Evolutionary conservation across 1,140 invertebrate species (phyloP), one percentile per base, ranked within the genome.

Genomic region (Cydia amplana): DNA sequence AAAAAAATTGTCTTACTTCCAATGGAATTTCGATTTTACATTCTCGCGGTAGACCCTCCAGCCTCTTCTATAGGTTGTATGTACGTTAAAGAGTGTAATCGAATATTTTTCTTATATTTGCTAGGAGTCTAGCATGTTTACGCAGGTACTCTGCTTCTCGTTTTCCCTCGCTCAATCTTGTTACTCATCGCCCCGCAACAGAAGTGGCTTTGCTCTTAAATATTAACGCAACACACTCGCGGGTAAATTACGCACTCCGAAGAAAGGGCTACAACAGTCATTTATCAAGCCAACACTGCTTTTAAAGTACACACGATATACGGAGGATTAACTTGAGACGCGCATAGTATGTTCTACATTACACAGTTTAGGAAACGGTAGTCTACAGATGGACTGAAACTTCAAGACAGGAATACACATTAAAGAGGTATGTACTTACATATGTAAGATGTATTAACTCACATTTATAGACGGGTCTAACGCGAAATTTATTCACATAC

Each of bases 221-320:
- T 70, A 70, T 70, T 70, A 70, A 36, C 28, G 65, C 23, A 70
- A 43, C 65, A 67, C 32, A 70, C 32, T 70, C 16, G 32, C 32
- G 65, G 36, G 65, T 70, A 70, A 70, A 70, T 70, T 70, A 70
- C 65, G 65, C 65, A 70, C 65, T 70, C 65, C 65, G 65, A 70
- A 70, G 65, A 70, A 70, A 70, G 65, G 65, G 65, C 65, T 70
- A 70, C 65, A 70, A 70, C 28, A 70, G 32, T 70, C 65, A 70
- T 70, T 70, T 70, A 70, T 70, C 65, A 70, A 70, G 65, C 36
- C 65, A 43, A 40, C 65, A 70, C 65, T 70, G 65, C 65, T 70
- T 70, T 70, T 70, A 70, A 70, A 70, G 65, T 40, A 70, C 65
- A 70, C 65, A 70, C 36, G 65, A 70, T 70, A 70, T 43, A 70